phyloP scores from a whole-genome alignment of 2,888 invertebrate species.

The Polia nebulosa region DNA sequence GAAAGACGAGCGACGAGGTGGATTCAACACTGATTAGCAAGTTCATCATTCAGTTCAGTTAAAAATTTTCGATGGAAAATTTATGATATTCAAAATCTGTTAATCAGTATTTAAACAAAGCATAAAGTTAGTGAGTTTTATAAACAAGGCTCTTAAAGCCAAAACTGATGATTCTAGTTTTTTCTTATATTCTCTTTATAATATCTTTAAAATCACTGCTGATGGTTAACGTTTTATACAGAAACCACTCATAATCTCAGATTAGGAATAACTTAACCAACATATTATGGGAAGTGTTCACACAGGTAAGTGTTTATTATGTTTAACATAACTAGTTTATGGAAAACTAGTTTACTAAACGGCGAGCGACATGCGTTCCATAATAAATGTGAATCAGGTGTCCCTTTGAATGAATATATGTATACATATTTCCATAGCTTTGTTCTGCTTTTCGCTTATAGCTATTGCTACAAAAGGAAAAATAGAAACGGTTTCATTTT shows the following conservation, averaged over 20 bases:
- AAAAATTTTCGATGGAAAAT: too few relatives aligned
- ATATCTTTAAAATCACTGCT: neutral
- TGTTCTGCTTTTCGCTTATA: neutral
- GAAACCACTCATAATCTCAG: neutral
- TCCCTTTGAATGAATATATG: slow-evolving; percentile 1
- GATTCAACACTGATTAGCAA: too few relatives aligned
- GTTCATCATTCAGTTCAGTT: too few relatives aligned
- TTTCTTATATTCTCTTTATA: too few relatives aligned
- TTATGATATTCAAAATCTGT: too few relatives aligned
- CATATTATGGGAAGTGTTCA: slow-evolving; percentile 25
- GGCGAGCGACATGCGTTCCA: slow-evolving; percentile 35
- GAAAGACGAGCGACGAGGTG: too few relatives aligned
- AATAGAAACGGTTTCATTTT: too few relatives aligned
- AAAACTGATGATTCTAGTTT: neutral
- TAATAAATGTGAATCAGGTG: slow-evolving; percentile 30
- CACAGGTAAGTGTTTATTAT: neutral
- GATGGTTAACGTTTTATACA: neutral
- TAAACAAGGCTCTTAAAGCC: too few relatives aligned
- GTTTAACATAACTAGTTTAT: slow-evolving; percentile 57
- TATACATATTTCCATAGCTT: neutral
- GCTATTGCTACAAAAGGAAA: too few relatives aligned
- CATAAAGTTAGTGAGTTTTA: too few relatives aligned
- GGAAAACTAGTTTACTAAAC: slow-evolving; percentile 53
- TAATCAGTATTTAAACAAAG: too few relatives aligned
- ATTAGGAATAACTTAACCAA: slow-evolving; percentile 16